Base-by-base conservation (phyloP, 2,113 vertebrate species). In the Pardalotus punctatus region DNA sequence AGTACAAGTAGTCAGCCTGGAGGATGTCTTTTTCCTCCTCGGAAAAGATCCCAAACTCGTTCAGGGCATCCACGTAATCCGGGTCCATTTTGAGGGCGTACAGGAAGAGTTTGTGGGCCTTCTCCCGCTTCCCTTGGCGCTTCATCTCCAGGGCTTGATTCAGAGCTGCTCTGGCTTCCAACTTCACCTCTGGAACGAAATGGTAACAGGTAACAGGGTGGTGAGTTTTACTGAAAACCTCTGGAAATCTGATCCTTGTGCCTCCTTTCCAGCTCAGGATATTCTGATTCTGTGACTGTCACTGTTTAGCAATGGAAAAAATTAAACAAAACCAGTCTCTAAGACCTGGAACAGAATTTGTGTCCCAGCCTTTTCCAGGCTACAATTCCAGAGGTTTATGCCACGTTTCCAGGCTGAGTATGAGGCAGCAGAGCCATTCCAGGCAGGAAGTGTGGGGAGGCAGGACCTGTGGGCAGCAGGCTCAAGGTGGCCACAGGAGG, bases 21-120 rank as follows among this genome's bases (percentile, higher is more conserved):
- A 99, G 98, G 10, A 99, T 99, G 91, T 99, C 99, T 61, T 99
- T 99, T 31, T 99, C 99, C 93, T 99, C 99, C 83, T 99, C 99
- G 0, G 99, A 98, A 62, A 99, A 99, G 86, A 99, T 98, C 50
- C 99, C 99, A 2, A 99, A 98, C 96, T 99, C 99, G 0, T 97
- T 99, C 66, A 99, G 98, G 2, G 99, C 99, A 0, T 99, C 99
- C 57, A 99, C 99, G 2, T 98, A 99, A 56, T 99, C 98, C 0
- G 99, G 99, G 89, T 99, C 99, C 98, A 99, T 98, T 73, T 98
- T 99, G 90, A 99, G 98, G 22, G 99, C 98, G 0, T 99, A 99
- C 35, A 98, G 60, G 40, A 99, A 98, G 94, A 99, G 98, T 76
- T 98, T 99, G 95, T 99, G 99, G 13, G 99, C 99, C 47, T 99